Base-by-base conservation (phyloP, 2,888 invertebrate genomes). In the Clostera curtula region DNA sequence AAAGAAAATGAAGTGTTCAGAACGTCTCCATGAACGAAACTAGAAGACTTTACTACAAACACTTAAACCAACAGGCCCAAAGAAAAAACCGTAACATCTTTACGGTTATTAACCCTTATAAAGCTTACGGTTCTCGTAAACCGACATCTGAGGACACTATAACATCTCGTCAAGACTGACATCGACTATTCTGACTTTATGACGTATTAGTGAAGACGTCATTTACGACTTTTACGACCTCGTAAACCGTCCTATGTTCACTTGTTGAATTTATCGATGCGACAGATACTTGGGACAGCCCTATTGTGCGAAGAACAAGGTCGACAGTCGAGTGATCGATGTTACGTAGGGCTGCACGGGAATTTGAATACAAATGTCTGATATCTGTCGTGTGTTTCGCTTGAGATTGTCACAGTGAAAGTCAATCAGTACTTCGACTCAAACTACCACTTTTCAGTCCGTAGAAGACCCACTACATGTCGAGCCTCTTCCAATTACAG, bases 201-300 rank as follows among this genome's bases (percentile, higher is more conserved):
- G 75, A 75, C 66, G 69, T 72, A 75, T 72, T 73, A 76, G 74
- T 76, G 66, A 12, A 76, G 76, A 69, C 62, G 77, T 63, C 63
- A 64, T 61, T 58, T 56, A 41, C 41, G 59, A 58, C 59, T 59
- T 76, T 76, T 76, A 76, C 58, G 60, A 54, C 52, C 40, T 66
- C 71, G 61, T 76, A 76, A 76, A 75, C 45, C 62, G 63, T 61
- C 70, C 71, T 73, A 72, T 72, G 70, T 60, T 68, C 76, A 76
- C 76, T 76, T 76, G 77, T 76, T 76, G 76, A 75, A 66, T 64
- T 65, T 58, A 62, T 49, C 48, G 43, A 43, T 33, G 41, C 43
- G 49, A 45, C 45, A 43, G 32, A 19, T 35, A 24, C 25, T 27
- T 32, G 26, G 10, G 14, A 20, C 36, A 43, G 12, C 19, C 25